Conservation (phyloP, 2,888 invertebrate species). For the Ectropis crepuscularia region DNA sequence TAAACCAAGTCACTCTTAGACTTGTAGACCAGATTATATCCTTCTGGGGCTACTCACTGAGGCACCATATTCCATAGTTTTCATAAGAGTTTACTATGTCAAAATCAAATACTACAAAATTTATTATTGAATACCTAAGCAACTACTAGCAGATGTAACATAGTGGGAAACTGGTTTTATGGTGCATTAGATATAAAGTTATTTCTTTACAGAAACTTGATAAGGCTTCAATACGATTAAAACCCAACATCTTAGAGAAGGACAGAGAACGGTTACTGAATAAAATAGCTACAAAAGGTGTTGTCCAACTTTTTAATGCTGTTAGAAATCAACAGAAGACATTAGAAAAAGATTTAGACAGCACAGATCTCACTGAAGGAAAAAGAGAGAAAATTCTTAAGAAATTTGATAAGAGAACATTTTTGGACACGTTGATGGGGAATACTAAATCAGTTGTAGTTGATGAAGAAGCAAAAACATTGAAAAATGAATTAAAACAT, state of each 20-base stretch:
- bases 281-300: conserved; percentile 96
- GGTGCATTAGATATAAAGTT: too few species aligned
- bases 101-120: too few species aligned
- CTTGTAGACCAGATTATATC: too few species aligned
- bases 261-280: conserved; percentile 90
- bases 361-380: conserved; percentile 90
- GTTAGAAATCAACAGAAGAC: conserved; percentile 94
- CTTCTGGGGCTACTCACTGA: too few species aligned
- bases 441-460: conserved; percentile 84
- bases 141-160: too few species aligned
- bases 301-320: conserved; percentile 96
- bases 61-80: too few species aligned
- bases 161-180: too few species aligned
- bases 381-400: conserved; percentile 91
- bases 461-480: conserved; percentile 67
- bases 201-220: conserved; percentile 83
- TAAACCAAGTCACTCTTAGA: too few species aligned
- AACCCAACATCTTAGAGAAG: conserved; percentile 90
- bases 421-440: conserved; percentile 92
- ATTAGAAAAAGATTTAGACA: conserved; percentile 87
- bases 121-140: too few species aligned
- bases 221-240: conserved; percentile 87
- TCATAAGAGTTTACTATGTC: too few species aligned
- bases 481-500: conserved; percentile 72
- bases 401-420: conserved; percentile 90